Percentiles rank a stretch among this genome's conserved stretches.
Evolutionary conservation across 2,888 invertebrate species (phyloP).

Genomic region (Drymonia ruficornis): DNA sequence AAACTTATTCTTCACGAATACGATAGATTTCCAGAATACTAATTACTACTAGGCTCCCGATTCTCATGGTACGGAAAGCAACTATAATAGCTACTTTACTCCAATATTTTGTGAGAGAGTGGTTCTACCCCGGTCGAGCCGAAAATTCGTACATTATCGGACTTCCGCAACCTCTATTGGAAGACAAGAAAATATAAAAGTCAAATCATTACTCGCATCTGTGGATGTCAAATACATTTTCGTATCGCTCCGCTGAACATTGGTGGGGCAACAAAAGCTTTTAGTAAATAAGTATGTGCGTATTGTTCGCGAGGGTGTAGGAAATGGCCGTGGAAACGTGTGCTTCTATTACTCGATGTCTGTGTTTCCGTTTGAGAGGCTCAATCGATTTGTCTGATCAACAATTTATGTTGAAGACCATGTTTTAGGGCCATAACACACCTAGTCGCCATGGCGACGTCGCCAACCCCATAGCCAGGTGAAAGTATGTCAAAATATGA

Average conservation of each 20-base stretch:
- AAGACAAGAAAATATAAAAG: conserved; percentile 35
- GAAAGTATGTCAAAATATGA: too few relatives aligned
- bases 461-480: too few relatives aligned
- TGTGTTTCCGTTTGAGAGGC: conserved; percentile 16
- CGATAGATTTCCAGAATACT: too few relatives aligned
- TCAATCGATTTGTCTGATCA: conserved; percentile 14
- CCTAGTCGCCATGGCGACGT: too few relatives aligned
- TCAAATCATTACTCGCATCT: conserved; percentile 39
- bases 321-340: conserved; percentile 11
- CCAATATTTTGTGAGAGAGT: too few relatives aligned
- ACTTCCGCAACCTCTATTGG: neutral
- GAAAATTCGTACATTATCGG: neutral
- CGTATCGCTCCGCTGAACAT: conserved; percentile 40
- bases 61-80: too few relatives aligned
- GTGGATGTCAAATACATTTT: conserved; percentile 46
- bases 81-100: too few relatives aligned
- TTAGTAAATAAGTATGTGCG: conserved; percentile 32
- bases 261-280: conserved; percentile 43
- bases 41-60: too few relatives aligned
- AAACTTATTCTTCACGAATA: too few relatives aligned
- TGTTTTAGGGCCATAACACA: too few relatives aligned
- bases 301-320: conserved; percentile 6
- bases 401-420: too few relatives aligned
- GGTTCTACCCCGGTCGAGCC: too few relatives aligned
- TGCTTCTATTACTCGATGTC: conserved; percentile 27